Base-by-base conservation (phyloP, 2,888 invertebrate species). In the Brachylomia viminalis region DNA sequence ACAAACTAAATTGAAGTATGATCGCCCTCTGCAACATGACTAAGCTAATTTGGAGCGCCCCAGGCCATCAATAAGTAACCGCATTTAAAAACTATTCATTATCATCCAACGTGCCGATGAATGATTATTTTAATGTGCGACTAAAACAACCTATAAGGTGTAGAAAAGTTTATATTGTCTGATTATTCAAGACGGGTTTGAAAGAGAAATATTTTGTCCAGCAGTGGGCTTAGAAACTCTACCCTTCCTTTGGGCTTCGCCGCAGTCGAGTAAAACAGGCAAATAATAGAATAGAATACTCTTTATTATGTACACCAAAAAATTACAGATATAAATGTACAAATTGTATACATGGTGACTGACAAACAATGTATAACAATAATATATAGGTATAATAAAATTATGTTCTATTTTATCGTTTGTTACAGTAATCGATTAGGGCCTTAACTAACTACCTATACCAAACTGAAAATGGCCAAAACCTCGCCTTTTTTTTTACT, bases 71-170 rank as follows among this genome's bases (percentile, higher is more conserved):
- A 75, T 82, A 70, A 78, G 64, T 79, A 58, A 71, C 49, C 66
- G 33, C 17, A 75, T 73, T 73, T 71, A 71, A 76, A 75, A 82
- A 52, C 66, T 68, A 75, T 80, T 82, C 52, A 84, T 76, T 75
- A 76, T 38, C 58, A 49, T 65, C 61, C n/a, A 65, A 61, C 65
- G 33, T 71, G 56, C 30, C 58, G 30, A 67, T 61, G 49, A 74
- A 75, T 52, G 49, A 64, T 74, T 65, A 65, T 84, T 80, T 79
- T 68, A 27, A 42, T 58, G 47, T 17, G 10, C 11, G 7, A 33
- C 17, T 67, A 49, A 54, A 61, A 61, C 4, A 61, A 47, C 20
- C 0, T 54, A 27, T 42, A 17, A 3, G 61, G 33, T 62, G 62
- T 62, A 49, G 10, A 30, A 38, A 66, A 66, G 33, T 42, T 38